Conservation (phyloP, 92 coral and sea anemone species). For the Zoanthus solanderi region DNA sequence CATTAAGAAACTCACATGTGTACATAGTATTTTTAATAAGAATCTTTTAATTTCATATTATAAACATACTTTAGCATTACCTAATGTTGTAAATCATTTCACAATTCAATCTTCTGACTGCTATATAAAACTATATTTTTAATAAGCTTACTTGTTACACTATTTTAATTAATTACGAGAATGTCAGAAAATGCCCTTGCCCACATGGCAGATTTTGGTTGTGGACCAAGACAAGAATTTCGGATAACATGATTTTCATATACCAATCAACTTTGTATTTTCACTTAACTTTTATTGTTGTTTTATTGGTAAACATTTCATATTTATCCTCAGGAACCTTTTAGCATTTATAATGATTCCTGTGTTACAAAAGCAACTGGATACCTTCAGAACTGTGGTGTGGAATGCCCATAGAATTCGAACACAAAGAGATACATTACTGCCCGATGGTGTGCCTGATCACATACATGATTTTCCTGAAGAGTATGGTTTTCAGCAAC, state of each 20-base stretch:
- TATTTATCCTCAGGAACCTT: conserved; percentile 7
- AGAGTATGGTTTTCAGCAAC: not conserved
- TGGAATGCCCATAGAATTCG: conserved; percentile 1
- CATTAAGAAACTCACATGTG: not conserved
- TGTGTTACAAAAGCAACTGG: conserved; percentile 15
- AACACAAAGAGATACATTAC: conserved; percentile 1
- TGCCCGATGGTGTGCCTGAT: conserved; percentile 13
- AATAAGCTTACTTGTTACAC: conserved; percentile 8
- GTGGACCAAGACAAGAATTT: conserved; percentile 18
- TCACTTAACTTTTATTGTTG: not conserved
- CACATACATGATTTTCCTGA: conserved; percentile 1
- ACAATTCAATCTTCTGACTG: conserved; percentile 17
- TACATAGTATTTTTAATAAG: not conserved
- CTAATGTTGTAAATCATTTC: conserved; percentile 3
- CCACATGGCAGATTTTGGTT: conserved; percentile 1
- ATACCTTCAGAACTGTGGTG: not conserved
- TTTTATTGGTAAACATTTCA: conserved; percentile 11
- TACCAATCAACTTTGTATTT: conserved; percentile 3
- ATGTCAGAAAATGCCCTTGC: conserved; percentile 12
- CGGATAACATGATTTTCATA: not conserved
- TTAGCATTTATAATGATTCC: conserved; percentile 9
- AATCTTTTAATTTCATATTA: conserved; percentile 1
- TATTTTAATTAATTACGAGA: not conserved
- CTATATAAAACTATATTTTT: conserved; percentile 2
- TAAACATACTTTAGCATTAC: conserved; percentile 10